Evolutionary conservation across 2,113 vertebrate genomes (phyloP).

Genomic region (Bolborhynchus lineola): DNA sequence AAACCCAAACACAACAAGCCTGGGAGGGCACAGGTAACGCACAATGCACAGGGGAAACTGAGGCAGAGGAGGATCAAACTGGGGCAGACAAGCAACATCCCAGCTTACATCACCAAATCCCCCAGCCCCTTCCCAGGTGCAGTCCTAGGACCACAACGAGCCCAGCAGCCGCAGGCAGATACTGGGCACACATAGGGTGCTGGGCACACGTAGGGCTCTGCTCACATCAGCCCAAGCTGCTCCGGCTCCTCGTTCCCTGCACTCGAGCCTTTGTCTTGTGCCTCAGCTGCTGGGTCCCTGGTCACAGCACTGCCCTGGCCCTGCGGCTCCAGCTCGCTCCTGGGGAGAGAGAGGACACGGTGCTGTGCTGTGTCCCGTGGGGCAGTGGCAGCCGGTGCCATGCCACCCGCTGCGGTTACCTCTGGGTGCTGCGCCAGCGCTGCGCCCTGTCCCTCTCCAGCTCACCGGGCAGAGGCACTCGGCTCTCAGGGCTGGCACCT

Average conservation of each 20-base stretch:
- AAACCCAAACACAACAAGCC: neutral
- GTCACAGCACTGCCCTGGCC: neutral
- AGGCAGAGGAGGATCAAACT: neutral
- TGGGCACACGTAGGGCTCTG: neutral
- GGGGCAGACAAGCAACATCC: neutral
- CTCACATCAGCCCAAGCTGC: conserved; percentile 42
- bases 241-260: neutral
- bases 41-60: accelerated
- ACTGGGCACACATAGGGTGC: neutral
- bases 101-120: too few relatives aligned
- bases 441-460: neutral
- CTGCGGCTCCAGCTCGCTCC: neutral
- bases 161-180: accelerated
- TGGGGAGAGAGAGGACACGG: neutral
- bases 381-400: accelerated
- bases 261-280: neutral
- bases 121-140: neutral
- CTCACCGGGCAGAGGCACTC: neutral
- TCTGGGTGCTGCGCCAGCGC: neutral
- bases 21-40: accelerated
- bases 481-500: conserved; percentile 13
- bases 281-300: neutral
- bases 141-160: neutral
- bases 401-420: neutral
- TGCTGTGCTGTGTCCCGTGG: accelerated